Base-by-base conservation (phyloP, 2,797 vertebrate genomes). In the Gymnocypris eckloni region DNA sequence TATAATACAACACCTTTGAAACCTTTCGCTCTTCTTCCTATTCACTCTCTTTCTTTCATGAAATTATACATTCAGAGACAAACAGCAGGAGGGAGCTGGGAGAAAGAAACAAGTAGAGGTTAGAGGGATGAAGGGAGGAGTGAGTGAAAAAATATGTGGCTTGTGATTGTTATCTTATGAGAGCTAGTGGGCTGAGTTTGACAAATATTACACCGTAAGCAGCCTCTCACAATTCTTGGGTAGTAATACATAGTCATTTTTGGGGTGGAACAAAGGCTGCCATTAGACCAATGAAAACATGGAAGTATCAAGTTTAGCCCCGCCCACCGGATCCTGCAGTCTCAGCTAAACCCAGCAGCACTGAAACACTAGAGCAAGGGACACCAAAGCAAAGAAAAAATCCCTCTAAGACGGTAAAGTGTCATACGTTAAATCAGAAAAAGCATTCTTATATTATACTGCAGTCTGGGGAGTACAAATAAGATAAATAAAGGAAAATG, bases 11-110 rank as follows among this genome's bases (percentile, higher is more conserved):
- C 39, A 10, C 39, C 12, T 18, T 16, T 2, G 6, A 10, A 83
- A 64, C 2, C 82, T 71, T 61, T 59, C 70, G 48, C 90, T 81
- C 71, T 56, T 8, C 20, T 71, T 64, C 41, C 41, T 45, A 77
- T 71, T 71, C 22, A 54, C 3, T 48, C 41, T 75, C 52, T 33
- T 85, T 61, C 11, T 45, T 28, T 72, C 41, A 61, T 39, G 18
- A 71, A 48, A 80, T 50, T 28, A 48, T 61, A 37, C 66, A 72
- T 61, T 22, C 77, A 72, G 12, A 20, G 33, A 73, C 37, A 56
- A 13, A 45, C 9, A 45, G 28, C 20, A 50, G 28, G 25, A 70
- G 37, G 25, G 39, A 45, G 41, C 81, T 59, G 20, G 20, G 3
- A 54, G 37, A 82, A 37, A 66, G 41, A 28, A 15, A 15, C 15